Evolutionary conservation across 2,797 vertebrate genomes (phyloP).

Genomic region (Platyrinchus mystaceus): DNA sequence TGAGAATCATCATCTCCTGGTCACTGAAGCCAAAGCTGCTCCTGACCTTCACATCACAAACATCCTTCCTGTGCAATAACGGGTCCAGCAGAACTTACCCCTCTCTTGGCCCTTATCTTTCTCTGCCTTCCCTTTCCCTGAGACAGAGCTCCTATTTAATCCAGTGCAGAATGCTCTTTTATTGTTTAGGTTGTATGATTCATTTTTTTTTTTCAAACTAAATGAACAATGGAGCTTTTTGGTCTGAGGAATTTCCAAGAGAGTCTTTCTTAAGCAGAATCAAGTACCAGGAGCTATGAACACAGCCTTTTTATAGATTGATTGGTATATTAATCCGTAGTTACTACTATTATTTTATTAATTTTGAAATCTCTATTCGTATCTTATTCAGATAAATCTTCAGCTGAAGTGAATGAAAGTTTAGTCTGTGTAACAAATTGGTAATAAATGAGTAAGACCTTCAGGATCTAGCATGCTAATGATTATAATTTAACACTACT

Average conservation of each 20-base stretch:
- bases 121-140: neutral
- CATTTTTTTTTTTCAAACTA: neutral
- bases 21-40: neutral
- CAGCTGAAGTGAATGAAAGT: neutral
- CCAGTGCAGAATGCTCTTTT: neutral
- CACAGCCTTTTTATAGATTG: neutral
- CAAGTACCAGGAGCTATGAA: neutral
- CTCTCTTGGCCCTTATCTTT: neutral
- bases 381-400: constrained; percentile 21
- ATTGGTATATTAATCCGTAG: neutral
- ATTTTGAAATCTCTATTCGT: neutral
- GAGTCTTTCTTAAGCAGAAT: neutral
- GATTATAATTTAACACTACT: constrained; percentile 56
- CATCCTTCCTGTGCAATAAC: neutral
- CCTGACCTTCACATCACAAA: neutral
- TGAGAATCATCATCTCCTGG: neutral
- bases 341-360: constrained; percentile 4
- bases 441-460: constrained; percentile 54
- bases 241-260: neutral
- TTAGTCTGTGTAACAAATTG: constrained; percentile 42
- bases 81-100: neutral
- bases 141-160: neutral
- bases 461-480: constrained; percentile 58
- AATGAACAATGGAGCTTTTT: neutral
- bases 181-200: neutral